Base-by-base conservation (phyloP, 1,140 invertebrate species). In the Apis laboriosa region DNA sequence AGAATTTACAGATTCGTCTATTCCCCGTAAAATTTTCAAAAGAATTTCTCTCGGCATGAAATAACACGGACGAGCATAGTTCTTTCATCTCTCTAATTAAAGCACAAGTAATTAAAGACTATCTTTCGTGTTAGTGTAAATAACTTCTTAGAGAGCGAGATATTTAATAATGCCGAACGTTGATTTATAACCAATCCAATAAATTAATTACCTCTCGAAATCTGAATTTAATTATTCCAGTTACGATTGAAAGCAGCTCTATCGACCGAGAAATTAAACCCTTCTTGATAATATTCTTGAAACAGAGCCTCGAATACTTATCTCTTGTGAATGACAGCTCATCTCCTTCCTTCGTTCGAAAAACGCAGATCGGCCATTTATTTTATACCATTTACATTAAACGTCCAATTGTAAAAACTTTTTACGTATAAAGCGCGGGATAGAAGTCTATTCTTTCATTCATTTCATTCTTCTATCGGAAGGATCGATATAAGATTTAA, bases 221-320 rank as follows among this genome's bases (percentile, higher is more conserved):
- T 79, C 49, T 63, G 19, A 72, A 72, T 80, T 64, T 64, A 74
- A 64, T 56, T 64, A 28, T 73, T 73, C 70, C 9, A 70, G 56
- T n/a, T 53, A n/a, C 13, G 17, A 76, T 63, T 21, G 12, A 60
- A 19, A 53, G n/a, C 60, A 53, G n/a, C 60, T 43, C 34, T 43
- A 43, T 43, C 34, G 34, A 43, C 34, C 34, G 34, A 43, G 34
- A 43, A 53, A 63, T 63, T 63, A 76, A 76, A 51, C 43, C 43
- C 53, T 60, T 24, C 15, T 78, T 64, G 49, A 34, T 19, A 51
- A 34, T 9, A 17, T 51, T 3, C 24, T 53, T 51, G 28, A n/a
- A 60, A 43, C 17, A 51, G 21, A 34, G 34, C 34, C 1, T 34
- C 17, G 5, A 0, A 13, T 49, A 34, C 34, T 34, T 67, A 13